A percentile compares a stretch with the other conserved stretches of the same genome.
Evolutionary conservation across 92 coral and sea anemone species (phyloP).

Genomic region (Anthopleura xanthogrammica): DNA sequence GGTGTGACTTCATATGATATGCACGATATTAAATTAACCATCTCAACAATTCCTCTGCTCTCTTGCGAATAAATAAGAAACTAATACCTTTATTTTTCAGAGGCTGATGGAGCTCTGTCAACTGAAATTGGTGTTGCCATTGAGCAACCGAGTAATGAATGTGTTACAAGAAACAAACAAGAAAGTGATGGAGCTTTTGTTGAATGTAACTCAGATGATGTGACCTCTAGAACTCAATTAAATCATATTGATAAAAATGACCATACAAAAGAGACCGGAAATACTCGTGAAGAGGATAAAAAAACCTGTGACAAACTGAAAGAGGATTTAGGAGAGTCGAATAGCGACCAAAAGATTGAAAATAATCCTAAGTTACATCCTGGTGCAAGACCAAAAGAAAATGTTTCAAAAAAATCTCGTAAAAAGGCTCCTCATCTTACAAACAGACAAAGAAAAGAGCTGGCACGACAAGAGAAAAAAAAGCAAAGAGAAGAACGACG

Average conservation of each 20-base stretch:
- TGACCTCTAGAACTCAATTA: too few species aligned
- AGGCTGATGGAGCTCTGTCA: neutral
- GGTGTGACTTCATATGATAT: neutral
- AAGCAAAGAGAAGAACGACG: conserved; percentile 77
- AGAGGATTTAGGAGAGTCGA: conserved; percentile 15
- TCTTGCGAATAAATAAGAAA: too few species aligned
- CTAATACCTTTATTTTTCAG: neutral
- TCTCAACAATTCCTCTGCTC: too few species aligned
- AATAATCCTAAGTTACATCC: conserved; percentile 8
- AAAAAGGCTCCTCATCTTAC: conserved; percentile 49
- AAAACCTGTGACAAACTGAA: conserved; percentile 15
- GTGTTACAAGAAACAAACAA: neutral
- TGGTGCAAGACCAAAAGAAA: conserved; percentile 81
- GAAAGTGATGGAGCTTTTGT: neutral
- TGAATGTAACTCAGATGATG: neutral
- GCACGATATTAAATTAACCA: too few species aligned
- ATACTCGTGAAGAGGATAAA: neutral
- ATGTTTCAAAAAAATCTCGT: conserved; percentile 27
- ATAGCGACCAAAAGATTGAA: neutral
- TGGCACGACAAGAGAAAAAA: conserved; percentile 92
- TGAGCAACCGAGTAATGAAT: neutral
- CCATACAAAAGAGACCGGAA: neutral
- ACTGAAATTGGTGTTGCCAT: neutral
- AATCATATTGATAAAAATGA: too few species aligned
- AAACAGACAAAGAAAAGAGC: conserved; percentile 88